These are phyloP conservation scores for Drosophila silvestris DNA, from an alignment of 2,888 invertebrate species.

Conservation along the genomic window DNA sequence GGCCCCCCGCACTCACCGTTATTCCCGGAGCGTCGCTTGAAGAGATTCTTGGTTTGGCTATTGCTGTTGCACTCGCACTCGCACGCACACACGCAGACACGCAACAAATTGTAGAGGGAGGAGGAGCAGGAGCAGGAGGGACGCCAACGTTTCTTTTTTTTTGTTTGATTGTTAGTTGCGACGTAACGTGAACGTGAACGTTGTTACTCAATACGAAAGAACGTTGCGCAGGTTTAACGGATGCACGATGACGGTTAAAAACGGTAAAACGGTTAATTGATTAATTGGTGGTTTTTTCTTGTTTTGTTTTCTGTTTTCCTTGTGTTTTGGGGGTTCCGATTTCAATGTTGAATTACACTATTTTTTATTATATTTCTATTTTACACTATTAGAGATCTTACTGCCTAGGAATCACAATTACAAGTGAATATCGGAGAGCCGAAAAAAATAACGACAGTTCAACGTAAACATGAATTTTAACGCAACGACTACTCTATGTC, in stretches of 20 bases:
- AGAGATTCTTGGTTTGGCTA: conserved; percentile 18
- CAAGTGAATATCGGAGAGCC: conserved; percentile 59
- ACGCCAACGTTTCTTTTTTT: conserved; percentile 2
- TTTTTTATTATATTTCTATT: conserved; percentile 54
- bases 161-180: conserved; percentile 3
- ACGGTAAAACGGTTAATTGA: conserved; percentile 38
- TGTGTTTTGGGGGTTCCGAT: conserved; percentile 67
- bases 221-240: conserved; percentile 24
- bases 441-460: conserved; percentile 48
- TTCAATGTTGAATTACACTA: conserved; percentile 59
- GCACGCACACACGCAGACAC: conserved; percentile 10
- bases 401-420: conserved; percentile 77
- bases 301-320: conserved; percentile 45
- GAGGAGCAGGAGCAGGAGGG: not conserved
- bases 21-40: conserved; percentile 13
- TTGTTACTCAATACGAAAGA: conserved; percentile 46
- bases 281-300: conserved; percentile 29
- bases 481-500: conserved; percentile 48
- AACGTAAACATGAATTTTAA: conserved; percentile 37
- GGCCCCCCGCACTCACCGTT: conserved; percentile 31
- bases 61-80: conserved; percentile 18
- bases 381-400: conserved; percentile 74
- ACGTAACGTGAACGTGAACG: conserved; percentile 24
- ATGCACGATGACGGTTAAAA: conserved; percentile 37
- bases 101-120: conserved; percentile 4